Evolutionary conservation across 2,888 invertebrate species (phyloP).

Genomic region (Apocheima hispidaria): DNA sequence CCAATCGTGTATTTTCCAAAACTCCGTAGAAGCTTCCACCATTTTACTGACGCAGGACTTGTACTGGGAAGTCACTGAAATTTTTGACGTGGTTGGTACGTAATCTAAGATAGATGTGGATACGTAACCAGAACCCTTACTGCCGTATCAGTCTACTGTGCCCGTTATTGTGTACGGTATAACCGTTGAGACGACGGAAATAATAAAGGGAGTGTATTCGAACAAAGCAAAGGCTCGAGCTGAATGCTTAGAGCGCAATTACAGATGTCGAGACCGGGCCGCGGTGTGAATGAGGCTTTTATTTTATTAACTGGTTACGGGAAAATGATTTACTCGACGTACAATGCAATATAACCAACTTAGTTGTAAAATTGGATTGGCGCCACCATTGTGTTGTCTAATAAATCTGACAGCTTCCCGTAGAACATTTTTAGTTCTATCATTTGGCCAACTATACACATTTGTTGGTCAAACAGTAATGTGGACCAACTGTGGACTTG

Average conservation of each 20-base stretch:
- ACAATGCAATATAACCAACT: slow-evolving; percentile 5
- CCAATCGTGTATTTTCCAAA: no score
- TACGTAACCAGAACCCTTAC: slow-evolving; percentile 7
- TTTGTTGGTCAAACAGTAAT: neutral
- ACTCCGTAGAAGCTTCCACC: no score
- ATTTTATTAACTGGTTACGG: slow-evolving; percentile 51
- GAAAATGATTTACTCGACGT: slow-evolving; percentile 32
- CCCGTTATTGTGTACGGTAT: slow-evolving; percentile 43
- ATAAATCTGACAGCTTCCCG: neutral
- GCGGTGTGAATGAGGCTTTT: slow-evolving; percentile 44
- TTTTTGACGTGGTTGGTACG: no score
- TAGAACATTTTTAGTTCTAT: neutral
- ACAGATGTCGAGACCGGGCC: slow-evolving; percentile 56
- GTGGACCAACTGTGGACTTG: neutral
- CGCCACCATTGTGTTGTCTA: neutral
- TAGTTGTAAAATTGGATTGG: neutral
- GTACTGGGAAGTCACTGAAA: no score
- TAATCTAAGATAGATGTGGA: neutral
- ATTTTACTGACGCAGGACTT: no score
- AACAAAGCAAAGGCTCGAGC: slow-evolving; percentile 70
- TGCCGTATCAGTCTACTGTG: slow-evolving; percentile 7
- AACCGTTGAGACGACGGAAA: slow-evolving; percentile 57
- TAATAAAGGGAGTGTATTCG: slow-evolving; percentile 66
- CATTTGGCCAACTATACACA: neutral
- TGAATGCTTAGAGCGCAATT: slow-evolving; percentile 69